Percentiles rank a stretch among this genome's conserved stretches.
phyloP scores from a whole-genome alignment of 2,888 invertebrate genomes.

The Nephrotoma appendiculata region DNA sequence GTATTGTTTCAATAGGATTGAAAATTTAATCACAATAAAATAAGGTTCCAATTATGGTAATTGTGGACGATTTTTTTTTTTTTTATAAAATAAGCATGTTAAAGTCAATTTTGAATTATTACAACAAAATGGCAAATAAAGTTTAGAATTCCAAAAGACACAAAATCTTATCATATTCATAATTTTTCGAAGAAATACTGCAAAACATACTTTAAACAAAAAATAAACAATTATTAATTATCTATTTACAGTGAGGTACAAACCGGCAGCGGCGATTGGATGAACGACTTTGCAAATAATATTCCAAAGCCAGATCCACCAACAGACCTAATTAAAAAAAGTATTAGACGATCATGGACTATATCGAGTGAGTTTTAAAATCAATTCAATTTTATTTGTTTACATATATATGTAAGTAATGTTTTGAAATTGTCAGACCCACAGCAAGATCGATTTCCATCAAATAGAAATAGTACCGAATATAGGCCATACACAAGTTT shows the following conservation, averaged over 20 bases:
- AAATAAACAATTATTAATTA: conserved; percentile 17
- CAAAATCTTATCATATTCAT: neutral
- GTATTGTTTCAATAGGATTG: too few species aligned
- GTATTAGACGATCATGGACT: conserved; percentile 55
- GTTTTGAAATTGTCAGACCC: conserved; percentile 30
- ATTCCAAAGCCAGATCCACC: conserved; percentile 38
- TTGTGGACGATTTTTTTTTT: neutral
- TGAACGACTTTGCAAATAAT: conserved; percentile 42
- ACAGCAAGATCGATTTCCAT: conserved; percentile 26
- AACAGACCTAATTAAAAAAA: conserved; percentile 48
- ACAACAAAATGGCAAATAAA: neutral
- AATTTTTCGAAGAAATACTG: neutral
- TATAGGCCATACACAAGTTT: conserved; percentile 44
- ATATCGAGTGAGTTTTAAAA: conserved; percentile 44
- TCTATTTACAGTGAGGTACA: conserved; percentile 47
- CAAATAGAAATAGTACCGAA: conserved; percentile 35
- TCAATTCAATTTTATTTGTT: neutral
- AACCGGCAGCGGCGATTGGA: conserved; percentile 53
- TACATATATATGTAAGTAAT: neutral
- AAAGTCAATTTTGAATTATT: neutral
- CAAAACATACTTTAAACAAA: neutral
- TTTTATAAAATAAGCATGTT: neutral
- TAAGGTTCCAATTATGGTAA: neutral
- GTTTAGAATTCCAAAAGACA: neutral
- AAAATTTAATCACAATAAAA: too few species aligned